Percentiles rank a stretch among this genome's conserved stretches.
Evolutionary conservation across 2,888 invertebrate species (phyloP).

Genomic region (Rotaria macrura): DNA sequence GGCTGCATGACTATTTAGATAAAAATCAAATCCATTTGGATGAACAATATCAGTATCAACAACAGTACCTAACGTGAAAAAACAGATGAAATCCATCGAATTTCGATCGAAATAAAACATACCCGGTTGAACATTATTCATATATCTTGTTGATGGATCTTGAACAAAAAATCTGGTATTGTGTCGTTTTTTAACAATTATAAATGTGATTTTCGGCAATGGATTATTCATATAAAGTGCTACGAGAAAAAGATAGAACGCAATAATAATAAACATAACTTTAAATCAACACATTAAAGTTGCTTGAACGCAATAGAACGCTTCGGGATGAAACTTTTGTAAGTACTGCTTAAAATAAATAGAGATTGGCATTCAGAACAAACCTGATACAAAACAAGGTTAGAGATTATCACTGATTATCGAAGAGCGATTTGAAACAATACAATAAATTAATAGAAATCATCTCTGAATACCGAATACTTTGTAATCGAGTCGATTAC

Average conservation of each 20-base stretch:
- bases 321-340: too few relatives aligned
- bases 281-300: too few relatives aligned
- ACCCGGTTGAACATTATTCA: not conserved
- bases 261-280: too few relatives aligned
- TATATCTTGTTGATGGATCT: not conserved
- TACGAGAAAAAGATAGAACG: not conserved
- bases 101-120: not conserved
- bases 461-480: too few relatives aligned
- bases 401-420: too few relatives aligned
- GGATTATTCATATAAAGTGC: not conserved
- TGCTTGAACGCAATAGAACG: too few relatives aligned
- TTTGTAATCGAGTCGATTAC: too few relatives aligned
- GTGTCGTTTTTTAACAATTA: slow-evolving; percentile 1
- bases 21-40: slow-evolving; percentile 10
- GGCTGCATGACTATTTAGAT: not conserved
- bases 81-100: not conserved
- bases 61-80: not conserved
- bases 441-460: too few relatives aligned
- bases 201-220: slow-evolving; percentile 10
- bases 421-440: too few relatives aligned
- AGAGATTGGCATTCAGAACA: too few relatives aligned
- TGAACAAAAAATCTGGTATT: not conserved
- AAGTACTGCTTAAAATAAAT: too few relatives aligned
- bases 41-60: not conserved
- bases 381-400: too few relatives aligned